Evolutionary conservation across 2,797 vertebrate genomes (phyloP).

Genomic region (Capromys pilorides): DNA sequence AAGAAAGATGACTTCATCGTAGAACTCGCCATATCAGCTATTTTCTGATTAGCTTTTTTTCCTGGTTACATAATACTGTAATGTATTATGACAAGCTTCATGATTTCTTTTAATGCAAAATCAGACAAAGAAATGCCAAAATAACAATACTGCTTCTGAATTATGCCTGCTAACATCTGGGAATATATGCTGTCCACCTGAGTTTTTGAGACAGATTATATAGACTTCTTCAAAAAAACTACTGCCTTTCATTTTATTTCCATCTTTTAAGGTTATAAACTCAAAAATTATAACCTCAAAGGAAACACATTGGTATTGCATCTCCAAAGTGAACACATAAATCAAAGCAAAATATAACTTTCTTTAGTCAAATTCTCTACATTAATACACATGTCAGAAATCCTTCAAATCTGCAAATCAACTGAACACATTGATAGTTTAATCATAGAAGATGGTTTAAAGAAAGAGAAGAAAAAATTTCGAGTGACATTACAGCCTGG

Average conservation of each 20-base stretch:
- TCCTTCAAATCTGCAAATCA: slow-evolving; percentile 40
- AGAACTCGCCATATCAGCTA: background rate
- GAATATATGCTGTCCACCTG: background rate
- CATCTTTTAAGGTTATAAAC: slow-evolving; percentile 14
- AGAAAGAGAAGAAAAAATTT: background rate
- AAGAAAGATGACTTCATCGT: slow-evolving; percentile 43
- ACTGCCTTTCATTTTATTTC: slow-evolving; percentile 16
- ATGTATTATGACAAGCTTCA: background rate
- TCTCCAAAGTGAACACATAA: slow-evolving; percentile 46
- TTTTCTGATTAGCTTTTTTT: slow-evolving; percentile 56
- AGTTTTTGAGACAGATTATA: slow-evolving; percentile 19
- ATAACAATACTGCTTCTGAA: slow-evolving; percentile 9
- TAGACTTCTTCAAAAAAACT: slow-evolving; percentile 8
- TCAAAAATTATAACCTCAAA: slow-evolving; percentile 62
- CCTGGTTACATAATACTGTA: slow-evolving; percentile 33
- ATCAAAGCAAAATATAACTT: slow-evolving; percentile 42
- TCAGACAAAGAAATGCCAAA: slow-evolving; percentile 36
- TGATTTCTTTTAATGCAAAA: slow-evolving; percentile 39
- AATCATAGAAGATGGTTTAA: background rate
- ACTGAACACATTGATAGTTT: slow-evolving; percentile 26
- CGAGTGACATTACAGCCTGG: background rate
- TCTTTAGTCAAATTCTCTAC: slow-evolving; percentile 39
- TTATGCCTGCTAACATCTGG: background rate
- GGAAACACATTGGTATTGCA: slow-evolving; percentile 22
- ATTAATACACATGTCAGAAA: slow-evolving; percentile 3